Evolutionary conservation across 2,888 invertebrate genomes (phyloP).

Genomic region (Synanthedon formicaeformis): DNA sequence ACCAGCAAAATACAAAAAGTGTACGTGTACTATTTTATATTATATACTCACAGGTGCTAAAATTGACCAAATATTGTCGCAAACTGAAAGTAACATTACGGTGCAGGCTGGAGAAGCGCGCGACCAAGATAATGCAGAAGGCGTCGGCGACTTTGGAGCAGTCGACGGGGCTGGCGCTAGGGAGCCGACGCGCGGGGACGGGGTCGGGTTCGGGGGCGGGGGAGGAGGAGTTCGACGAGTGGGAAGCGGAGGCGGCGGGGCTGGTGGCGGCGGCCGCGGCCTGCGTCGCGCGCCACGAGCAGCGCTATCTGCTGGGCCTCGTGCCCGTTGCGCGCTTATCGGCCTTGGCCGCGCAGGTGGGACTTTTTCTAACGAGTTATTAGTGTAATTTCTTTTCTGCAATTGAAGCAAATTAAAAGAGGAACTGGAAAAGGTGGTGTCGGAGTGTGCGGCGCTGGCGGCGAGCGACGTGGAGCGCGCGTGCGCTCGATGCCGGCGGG

Average conservation of each 20-base stretch:
- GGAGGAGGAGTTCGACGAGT: constrained; percentile 15
- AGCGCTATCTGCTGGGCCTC: constrained; percentile 84
- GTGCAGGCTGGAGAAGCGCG: constrained; percentile 79
- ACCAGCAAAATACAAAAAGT: constrained; percentile 88
- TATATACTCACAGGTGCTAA: too few species aligned
- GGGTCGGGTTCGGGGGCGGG: background rate
- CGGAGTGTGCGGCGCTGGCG: background rate
- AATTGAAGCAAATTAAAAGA: too few species aligned
- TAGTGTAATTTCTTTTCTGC: too few species aligned
- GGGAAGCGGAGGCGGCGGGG: constrained; percentile 59
- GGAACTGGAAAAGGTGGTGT: background rate
- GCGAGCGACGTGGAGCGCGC: constrained; percentile 24
- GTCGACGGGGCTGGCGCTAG: constrained; percentile 84
- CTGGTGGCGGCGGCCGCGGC: constrained; percentile 85
- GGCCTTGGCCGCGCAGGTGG: constrained; percentile 81
- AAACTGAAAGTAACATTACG: too few species aligned
- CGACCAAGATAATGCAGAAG: constrained; percentile 84
- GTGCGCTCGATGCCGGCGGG: constrained; percentile 24
- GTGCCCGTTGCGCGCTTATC: constrained; percentile 85
- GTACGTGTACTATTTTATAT: constrained; percentile 42
- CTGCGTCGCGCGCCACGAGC: constrained; percentile 89
- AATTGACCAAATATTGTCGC: too few species aligned
- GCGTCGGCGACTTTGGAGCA: constrained; percentile 87
- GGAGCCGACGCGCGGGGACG: constrained; percentile 49
- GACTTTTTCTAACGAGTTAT: background rate